Percentiles rank a stretch among this genome's conserved stretches.
Evolutionary conservation across 2,888 invertebrate genomes (phyloP).

Genomic region (Lymantria monacha): DNA sequence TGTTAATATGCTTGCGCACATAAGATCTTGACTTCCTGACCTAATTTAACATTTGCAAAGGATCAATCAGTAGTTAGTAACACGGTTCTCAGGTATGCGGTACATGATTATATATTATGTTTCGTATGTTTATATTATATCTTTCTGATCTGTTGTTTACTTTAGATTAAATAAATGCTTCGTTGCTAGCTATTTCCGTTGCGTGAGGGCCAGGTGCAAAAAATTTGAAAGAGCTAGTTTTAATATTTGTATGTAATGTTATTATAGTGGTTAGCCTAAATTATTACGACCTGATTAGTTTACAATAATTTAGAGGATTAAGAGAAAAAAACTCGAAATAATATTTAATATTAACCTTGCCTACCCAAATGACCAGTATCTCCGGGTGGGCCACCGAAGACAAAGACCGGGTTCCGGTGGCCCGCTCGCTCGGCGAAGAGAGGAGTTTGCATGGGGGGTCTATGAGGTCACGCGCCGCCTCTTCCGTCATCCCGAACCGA

Average conservation of each 20-base stretch:
- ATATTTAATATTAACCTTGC: too few relatives aligned
- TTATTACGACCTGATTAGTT: too few relatives aligned
- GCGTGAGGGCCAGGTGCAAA: slow-evolving; percentile 1
- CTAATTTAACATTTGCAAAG: slow-evolving; percentile 14
- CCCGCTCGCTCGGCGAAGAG: too few relatives aligned
- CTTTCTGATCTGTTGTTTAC: slow-evolving; percentile 17
- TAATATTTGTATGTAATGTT: neutral
- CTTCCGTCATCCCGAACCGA: too few relatives aligned
- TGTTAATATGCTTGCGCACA: neutral
- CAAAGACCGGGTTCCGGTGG: too few relatives aligned
- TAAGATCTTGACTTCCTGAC: slow-evolving; percentile 38
- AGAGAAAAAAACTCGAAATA: too few relatives aligned
- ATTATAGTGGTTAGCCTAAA: too few relatives aligned
- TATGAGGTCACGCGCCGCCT: too few relatives aligned
- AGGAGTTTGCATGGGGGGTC: too few relatives aligned
- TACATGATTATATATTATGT: slow-evolving; percentile 11
- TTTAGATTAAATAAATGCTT: slow-evolving; percentile 10
- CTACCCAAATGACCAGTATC: too few relatives aligned
- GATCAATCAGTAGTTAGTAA: slow-evolving; percentile 4
- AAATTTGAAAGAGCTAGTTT: neutral
- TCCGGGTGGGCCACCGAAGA: too few relatives aligned
- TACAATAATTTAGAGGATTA: too few relatives aligned
- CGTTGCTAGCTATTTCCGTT: slow-evolving; percentile 4
- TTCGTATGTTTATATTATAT: slow-evolving; percentile 21
- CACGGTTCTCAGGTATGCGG: slow-evolving; percentile 4